Percentiles rank a stretch among this genome's conserved stretches.
phyloP scores from a whole-genome alignment of 2,113 vertebrate genomes.

The Suncus etruscus region DNA sequence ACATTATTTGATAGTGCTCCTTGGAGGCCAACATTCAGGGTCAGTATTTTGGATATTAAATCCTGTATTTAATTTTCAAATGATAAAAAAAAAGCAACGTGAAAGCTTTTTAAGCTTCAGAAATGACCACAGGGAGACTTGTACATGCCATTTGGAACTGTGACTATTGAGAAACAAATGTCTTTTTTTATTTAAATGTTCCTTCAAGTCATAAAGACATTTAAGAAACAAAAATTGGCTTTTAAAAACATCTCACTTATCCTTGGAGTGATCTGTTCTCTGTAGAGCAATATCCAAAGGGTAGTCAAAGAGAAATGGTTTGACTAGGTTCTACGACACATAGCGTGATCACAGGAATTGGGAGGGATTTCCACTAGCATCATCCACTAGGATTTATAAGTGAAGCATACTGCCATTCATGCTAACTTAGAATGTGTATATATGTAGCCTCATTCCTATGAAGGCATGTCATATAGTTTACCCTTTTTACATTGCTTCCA shows the following conservation, averaged over 20 bases:
- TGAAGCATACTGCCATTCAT: neutral
- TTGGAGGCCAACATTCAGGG: neutral
- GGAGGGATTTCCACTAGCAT: neutral
- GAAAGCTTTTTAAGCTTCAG: slow-evolving; percentile 69
- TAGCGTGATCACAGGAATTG: neutral
- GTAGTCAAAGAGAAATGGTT: neutral
- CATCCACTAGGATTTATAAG: neutral
- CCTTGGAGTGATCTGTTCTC: slow-evolving; percentile 45
- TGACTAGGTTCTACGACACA: neutral
- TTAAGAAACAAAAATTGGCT: slow-evolving; percentile 67
- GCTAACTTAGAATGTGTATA: too few species aligned
- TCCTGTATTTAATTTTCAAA: slow-evolving; percentile 68
- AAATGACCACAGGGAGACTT: slow-evolving; percentile 72
- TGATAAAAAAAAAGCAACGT: slow-evolving; percentile 69
- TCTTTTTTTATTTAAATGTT: slow-evolving; percentile 78
- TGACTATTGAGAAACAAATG: slow-evolving; percentile 78
- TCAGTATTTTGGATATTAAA: slow-evolving; percentile 69
- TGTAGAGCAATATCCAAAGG: slow-evolving; percentile 16
- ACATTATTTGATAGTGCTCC: slow-evolving; percentile 42
- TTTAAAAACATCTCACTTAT: slow-evolving; percentile 68
- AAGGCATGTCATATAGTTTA: neutral
- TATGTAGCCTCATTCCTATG: neutral
- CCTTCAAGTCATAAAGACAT: slow-evolving; percentile 55
- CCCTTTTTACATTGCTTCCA: neutral
- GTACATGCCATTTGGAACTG: slow-evolving; percentile 72